Conservation (phyloP, 2,888 invertebrate species). For the Andrena chrysosceles region DNA sequence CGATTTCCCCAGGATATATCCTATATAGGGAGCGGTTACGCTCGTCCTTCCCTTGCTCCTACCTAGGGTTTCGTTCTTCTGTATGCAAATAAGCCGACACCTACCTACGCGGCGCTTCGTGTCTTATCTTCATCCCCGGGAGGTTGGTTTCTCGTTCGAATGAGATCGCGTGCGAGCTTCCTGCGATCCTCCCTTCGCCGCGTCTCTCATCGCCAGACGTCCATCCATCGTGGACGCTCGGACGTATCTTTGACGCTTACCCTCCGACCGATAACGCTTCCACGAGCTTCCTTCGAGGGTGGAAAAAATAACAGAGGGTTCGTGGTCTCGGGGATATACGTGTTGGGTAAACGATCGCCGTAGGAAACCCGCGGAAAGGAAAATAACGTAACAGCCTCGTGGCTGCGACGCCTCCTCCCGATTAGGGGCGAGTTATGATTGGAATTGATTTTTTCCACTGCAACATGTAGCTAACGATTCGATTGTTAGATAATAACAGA, state of each 20-base stretch:
- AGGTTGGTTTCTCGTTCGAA: constrained; percentile 63
- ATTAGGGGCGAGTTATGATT: neutral
- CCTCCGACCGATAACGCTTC: constrained; percentile 60
- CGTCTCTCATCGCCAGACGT: constrained; percentile 38
- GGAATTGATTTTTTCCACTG: neutral
- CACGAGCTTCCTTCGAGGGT: constrained; percentile 44
- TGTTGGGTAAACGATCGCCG: constrained; percentile 19
- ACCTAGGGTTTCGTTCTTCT: constrained; percentile 65
- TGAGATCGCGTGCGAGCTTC: constrained; percentile 74
- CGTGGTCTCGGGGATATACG: constrained; percentile 2
- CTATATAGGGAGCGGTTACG: constrained; percentile 10
- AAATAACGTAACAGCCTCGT: constrained; percentile 24
- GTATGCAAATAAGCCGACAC: constrained; percentile 77
- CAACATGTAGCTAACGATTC: neutral
- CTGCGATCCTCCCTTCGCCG: constrained; percentile 42
- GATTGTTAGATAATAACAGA: neutral
- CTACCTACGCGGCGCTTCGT: constrained; percentile 75
- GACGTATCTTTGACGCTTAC: constrained; percentile 70
- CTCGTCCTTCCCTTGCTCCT: constrained; percentile 33
- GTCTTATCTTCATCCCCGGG: constrained; percentile 76
- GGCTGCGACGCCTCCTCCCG: neutral
- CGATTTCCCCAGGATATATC: constrained; percentile 43
- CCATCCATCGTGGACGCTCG: constrained; percentile 61
- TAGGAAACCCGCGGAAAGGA: constrained; percentile 2
- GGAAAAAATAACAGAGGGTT: constrained; percentile 46